phyloP scores from a whole-genome alignment of 2,113 vertebrate species.

The Lipophrys pholis region DNA sequence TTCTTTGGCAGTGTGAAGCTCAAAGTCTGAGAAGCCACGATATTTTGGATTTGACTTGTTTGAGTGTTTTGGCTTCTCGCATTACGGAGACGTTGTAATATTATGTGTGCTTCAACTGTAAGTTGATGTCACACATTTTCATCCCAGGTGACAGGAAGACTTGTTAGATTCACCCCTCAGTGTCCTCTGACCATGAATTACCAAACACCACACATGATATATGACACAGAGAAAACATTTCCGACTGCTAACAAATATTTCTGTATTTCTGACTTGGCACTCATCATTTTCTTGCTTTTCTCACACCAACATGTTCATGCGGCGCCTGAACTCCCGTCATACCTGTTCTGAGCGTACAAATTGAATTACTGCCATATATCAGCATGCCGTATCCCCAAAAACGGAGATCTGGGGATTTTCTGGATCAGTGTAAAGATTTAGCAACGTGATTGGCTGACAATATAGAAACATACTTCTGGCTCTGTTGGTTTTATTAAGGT shows the following conservation, averaged over 20 bases:
- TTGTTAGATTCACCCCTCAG: background rate
- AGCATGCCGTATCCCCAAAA: background rate
- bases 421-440: slow-evolving; percentile 4
- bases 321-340: background rate
- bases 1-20: no score
- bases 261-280: background rate
- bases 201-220: slow-evolving; percentile 5
- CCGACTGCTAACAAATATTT: background rate
- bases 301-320: background rate
- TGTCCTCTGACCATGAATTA: background rate
- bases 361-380: background rate
- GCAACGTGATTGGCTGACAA: slow-evolving; percentile 11
- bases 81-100: no score
- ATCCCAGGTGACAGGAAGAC: background rate
- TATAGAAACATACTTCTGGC: slow-evolving; percentile 30
- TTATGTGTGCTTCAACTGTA: no score
- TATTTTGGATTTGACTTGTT: no score
- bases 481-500: slow-evolving; percentile 26
- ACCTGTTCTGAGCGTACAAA: background rate
- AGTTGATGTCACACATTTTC: no score
- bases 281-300: background rate
- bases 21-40: no score
- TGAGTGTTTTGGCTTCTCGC: no score
- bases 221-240: background rate
- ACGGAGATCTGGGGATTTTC: background rate